These are phyloP conservation scores for Atta colombica DNA, from an alignment of 1,140 invertebrate genomes.

Conservation along the genomic window DNA sequence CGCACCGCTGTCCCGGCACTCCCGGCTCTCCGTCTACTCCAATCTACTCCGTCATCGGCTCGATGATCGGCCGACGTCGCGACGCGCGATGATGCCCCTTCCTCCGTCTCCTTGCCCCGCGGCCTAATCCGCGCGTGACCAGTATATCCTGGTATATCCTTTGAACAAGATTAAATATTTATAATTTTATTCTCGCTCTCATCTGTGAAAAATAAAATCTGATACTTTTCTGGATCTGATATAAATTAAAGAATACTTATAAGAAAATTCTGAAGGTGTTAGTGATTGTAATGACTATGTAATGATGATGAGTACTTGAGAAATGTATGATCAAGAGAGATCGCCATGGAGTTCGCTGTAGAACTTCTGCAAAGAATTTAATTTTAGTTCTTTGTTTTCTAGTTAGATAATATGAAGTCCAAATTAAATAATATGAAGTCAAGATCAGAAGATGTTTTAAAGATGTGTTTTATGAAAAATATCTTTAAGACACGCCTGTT, in stretches of 20 bases:
- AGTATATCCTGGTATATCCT: not conserved
- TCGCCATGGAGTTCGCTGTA: not conserved
- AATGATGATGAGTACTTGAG: not conserved
- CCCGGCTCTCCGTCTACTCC: too few species aligned
- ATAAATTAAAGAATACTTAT: not conserved
- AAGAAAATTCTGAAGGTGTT: not conserved
- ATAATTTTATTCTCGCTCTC: not conserved
- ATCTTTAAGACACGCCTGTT: too few species aligned
- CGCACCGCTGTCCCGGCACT: too few species aligned
- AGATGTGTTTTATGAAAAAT: too few species aligned
- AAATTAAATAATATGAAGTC: not conserved
- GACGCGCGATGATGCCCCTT: not conserved
- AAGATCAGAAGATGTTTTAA: too few species aligned
- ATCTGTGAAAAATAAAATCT: not conserved
- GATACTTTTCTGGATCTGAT: too few species aligned
- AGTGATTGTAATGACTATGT: not conserved
- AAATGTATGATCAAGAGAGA: not conserved
- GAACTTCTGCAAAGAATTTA: not conserved
- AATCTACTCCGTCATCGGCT: constrained; percentile 13
- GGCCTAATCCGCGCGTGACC: not conserved
- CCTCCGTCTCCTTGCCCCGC: not conserved
- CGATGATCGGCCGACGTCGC: not conserved
- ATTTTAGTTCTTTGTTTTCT: not conserved
- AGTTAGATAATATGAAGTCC: not conserved
- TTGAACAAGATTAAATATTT: not conserved